Percentiles rank a stretch among this genome's conserved stretches.
Evolutionary conservation across 2,113 vertebrate species (phyloP).

Genomic region (Pyrgilauda ruficollis): DNA sequence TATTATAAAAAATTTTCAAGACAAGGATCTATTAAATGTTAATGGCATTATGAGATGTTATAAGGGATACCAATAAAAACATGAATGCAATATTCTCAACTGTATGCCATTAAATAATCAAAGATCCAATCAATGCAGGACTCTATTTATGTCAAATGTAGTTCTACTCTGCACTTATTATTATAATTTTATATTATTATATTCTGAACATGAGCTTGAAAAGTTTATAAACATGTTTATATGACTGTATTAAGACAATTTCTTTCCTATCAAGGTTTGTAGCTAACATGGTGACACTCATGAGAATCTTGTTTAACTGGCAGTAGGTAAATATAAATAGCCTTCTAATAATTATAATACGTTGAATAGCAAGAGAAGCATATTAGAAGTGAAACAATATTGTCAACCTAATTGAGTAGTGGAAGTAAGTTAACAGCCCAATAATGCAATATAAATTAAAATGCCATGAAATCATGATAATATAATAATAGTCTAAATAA

Average conservation of each 20-base stretch:
- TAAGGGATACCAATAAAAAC: not conserved
- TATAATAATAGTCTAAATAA: slow-evolving; percentile 61
- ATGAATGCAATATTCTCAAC: not conserved
- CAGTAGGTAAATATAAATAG: slow-evolving; percentile 50
- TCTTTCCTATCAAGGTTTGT: not conserved
- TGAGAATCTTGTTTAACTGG: not conserved
- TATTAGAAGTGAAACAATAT: slow-evolving; percentile 62
- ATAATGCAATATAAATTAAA: slow-evolving; percentile 69
- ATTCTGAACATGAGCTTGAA: not conserved
- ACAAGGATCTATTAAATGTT: not conserved
- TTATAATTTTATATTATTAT: not conserved
- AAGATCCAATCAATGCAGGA: not conserved
- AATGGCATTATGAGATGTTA: not conserved
- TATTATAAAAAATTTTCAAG: not conserved
- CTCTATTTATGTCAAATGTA: not conserved
- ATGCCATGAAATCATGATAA: slow-evolving; percentile 64
- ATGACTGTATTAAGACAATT: not conserved
- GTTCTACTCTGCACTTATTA: not conserved
- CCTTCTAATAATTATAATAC: slow-evolving; percentile 52
- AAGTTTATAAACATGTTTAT: not conserved
- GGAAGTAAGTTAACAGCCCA: slow-evolving; percentile 60
- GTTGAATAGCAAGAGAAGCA: slow-evolving; percentile 31
- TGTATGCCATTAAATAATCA: not conserved
- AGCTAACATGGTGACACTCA: not conserved
- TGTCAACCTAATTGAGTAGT: slow-evolving; percentile 60